A percentile compares a stretch with the other conserved stretches of the same genome.
These are phyloP conservation scores for Eupithecia exiguata DNA, from an alignment of 2,888 invertebrate genomes.

Conservation along the genomic window DNA sequence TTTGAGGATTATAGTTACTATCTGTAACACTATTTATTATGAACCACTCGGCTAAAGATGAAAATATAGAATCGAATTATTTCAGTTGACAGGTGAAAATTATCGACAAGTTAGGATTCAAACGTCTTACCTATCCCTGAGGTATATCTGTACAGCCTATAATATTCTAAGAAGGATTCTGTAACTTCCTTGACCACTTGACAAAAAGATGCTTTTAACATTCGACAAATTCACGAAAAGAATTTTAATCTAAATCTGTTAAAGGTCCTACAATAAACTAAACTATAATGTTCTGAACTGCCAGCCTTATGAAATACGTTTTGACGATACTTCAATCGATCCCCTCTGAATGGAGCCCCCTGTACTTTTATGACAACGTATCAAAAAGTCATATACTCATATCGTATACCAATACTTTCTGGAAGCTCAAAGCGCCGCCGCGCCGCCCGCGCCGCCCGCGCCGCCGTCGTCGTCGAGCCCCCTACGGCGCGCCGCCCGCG, in stretches of 20 bases:
- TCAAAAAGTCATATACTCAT: not conserved
- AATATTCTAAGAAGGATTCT: too few species aligned
- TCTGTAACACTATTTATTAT: not conserved
- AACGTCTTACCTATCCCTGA: too few species aligned
- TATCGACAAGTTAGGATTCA: not conserved
- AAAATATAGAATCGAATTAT: not conserved
- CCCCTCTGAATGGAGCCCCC: not conserved
- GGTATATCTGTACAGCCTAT: too few species aligned
- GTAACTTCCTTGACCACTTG: too few species aligned
- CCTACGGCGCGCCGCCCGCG: not conserved
- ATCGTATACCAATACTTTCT: not conserved
- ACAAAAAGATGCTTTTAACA: too few species aligned
- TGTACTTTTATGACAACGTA: not conserved
- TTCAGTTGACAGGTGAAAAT: not conserved
- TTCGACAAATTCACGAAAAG: too few species aligned
- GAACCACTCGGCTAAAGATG: too few species aligned
- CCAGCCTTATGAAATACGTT: not conserved
- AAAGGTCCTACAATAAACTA: too few species aligned
- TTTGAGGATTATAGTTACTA: not conserved
- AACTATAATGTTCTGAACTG: not conserved
- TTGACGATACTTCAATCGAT: not conserved
- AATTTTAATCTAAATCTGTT: too few species aligned
- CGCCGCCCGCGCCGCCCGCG: not conserved
- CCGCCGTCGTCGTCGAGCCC: not conserved
- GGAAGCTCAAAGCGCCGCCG: not conserved